Base-by-base conservation (phyloP, 2,888 invertebrate species). In the Cerastis rubricosa region DNA sequence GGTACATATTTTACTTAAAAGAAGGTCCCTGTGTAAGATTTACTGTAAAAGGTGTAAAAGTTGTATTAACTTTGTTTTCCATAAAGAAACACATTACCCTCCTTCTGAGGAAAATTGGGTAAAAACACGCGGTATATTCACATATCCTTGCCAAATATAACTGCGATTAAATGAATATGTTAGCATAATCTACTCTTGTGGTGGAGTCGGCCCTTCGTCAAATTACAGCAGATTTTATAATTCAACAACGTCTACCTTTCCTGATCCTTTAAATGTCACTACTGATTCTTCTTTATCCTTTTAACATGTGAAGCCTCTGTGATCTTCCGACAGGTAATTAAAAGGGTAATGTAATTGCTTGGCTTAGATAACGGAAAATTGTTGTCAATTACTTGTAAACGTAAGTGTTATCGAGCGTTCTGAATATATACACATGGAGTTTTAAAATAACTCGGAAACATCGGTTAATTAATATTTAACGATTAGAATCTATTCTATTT, bases 251-350 rank as follows among this genome's bases (percentile, higher is more conserved):
- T 22, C 14, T 43, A 35, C 57, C 45, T 43, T 45, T 7, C 14
- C 5, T 29, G 45, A 74, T 66, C 74, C 78, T 59, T 35, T 61
- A 40, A 81, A 59, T 51, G 35, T 45, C 74, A 66, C 45, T 8
- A 63, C 19, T 40, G 47, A 61, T 74, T 76, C 47, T 25, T 43
- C 19, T 66, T 67, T 43, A 81, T 75, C 67, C 76, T 14, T 9
- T 6, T 17, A 64, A 73, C 29, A 4, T 49, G 17, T 29, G 14
- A 43, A 59, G n/a, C n/a, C 25, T 45, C 25, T 66, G 57, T 80
- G 51, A 59, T 66, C 65, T 74, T 59, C 59, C 59, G 65, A 61
- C 74, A 5, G 35, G 35, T 51, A 63, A 81, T 81, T 81, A 66
- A 66, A 51, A 57, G 11, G 25, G 17, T 29, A 4, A 70, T 25